Conservation (phyloP, 1,140 invertebrate species). For the Apis cerana region DNA sequence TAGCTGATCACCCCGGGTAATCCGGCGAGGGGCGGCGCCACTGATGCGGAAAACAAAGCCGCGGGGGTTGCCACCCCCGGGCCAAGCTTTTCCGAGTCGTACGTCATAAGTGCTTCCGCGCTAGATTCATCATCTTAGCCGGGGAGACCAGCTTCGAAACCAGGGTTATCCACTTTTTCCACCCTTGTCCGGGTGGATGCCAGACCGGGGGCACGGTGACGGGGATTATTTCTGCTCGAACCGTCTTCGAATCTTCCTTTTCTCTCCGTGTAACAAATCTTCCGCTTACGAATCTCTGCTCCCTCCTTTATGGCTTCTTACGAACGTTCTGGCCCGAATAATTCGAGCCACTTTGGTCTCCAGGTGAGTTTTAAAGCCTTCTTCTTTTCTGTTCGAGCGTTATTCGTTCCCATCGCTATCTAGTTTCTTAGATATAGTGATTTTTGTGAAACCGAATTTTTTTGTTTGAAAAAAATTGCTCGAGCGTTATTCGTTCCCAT, state of each 20-base stretch:
- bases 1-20: constrained; percentile 81
- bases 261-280: constrained; percentile 47
- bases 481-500: no score
- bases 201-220: constrained; percentile 67
- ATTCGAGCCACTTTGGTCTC: not conserved
- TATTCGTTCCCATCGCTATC: no score
- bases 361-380: not conserved
- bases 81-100: constrained; percentile 73
- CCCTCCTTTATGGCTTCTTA: not conserved
- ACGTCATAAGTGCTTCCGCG: constrained; percentile 81
- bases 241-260: constrained; percentile 48
- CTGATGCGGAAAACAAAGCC: constrained; percentile 81
- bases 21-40: constrained; percentile 74
- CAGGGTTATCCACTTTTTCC: constrained; percentile 73
- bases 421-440: no score
- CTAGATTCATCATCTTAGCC: constrained; percentile 80
- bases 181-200: constrained; percentile 67
- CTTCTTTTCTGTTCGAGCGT: no score
- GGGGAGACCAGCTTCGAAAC: constrained; percentile 58
- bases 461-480: no score
- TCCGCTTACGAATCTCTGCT: constrained; percentile 11
- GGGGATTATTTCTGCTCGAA: constrained; percentile 70
- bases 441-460: no score
- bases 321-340: not conserved
- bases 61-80: constrained; percentile 69